Conservation (phyloP, 2,888 invertebrate species). For the Malachius bipustulatus region DNA sequence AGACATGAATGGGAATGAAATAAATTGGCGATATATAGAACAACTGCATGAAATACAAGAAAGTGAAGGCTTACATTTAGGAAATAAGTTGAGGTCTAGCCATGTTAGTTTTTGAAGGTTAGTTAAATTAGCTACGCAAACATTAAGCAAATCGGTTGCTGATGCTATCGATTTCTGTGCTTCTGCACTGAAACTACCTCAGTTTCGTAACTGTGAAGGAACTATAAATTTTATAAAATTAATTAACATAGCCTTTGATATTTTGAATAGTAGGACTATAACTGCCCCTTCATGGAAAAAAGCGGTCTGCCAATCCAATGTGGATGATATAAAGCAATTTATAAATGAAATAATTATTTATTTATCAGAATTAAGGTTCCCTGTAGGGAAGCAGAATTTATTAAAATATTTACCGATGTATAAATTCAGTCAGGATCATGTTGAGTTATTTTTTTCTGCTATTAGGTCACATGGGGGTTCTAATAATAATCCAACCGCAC, state of each 20-base stretch:
- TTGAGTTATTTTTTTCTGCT: constrained; percentile 16
- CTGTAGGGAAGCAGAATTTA: constrained; percentile 11
- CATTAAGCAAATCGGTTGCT: no score
- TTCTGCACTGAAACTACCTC: no score
- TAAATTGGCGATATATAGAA: no score
- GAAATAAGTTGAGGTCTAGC: no score
- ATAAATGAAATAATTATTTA: background rate
- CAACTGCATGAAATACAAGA: no score
- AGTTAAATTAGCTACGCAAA: no score
- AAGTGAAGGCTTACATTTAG: no score
- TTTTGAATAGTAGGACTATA: constrained; percentile 14
- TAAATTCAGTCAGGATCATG: constrained; percentile 17
- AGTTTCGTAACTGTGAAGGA: constrained; percentile 12
- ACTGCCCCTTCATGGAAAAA: background rate
- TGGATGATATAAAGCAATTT: background rate
- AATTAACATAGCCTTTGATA: constrained; percentile 17
- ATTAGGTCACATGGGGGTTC: constrained; percentile 17
- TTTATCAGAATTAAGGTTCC: background rate
- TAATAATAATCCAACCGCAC: constrained; percentile 19
- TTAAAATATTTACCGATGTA: constrained; percentile 15
- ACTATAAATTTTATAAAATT: constrained; percentile 14
- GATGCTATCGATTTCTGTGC: no score
- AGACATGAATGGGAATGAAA: no score
- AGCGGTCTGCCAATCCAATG: constrained; percentile 4
- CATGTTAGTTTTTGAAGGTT: no score